phyloP scores from a whole-genome alignment of 2,888 invertebrate genomes.

The Nephrotoma appendiculata region DNA sequence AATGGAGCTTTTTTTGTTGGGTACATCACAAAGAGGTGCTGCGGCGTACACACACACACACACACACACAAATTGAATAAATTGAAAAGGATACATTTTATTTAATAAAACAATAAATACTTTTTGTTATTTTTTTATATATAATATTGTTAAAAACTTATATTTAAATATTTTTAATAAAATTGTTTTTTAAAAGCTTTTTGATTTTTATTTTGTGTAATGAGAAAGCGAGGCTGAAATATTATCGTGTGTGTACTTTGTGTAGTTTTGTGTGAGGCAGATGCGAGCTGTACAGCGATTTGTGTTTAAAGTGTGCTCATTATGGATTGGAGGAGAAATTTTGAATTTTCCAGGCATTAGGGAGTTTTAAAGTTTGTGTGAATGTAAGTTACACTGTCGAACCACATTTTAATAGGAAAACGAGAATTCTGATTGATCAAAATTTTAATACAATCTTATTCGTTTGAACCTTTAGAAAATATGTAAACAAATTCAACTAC shows the following conservation, averaged over 20 bases:
- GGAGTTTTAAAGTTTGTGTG: too few species aligned
- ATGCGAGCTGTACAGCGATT: not conserved
- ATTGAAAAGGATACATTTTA: constrained; percentile 13
- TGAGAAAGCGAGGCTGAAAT: not conserved
- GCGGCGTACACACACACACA: not conserved
- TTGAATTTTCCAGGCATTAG: too few species aligned
- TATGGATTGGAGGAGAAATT: too few species aligned
- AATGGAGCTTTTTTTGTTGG: not conserved
- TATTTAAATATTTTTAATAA: not conserved
- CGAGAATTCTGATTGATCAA: too few species aligned
- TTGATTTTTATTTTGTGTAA: not conserved
- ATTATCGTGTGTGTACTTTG: not conserved
- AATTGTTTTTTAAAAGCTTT: constrained; percentile 1
- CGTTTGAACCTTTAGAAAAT: too few species aligned
- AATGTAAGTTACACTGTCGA: too few species aligned
- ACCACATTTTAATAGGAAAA: too few species aligned
- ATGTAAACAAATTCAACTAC: too few species aligned
- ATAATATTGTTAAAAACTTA: not conserved
- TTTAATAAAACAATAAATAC: constrained; percentile 7
- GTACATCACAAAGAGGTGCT: not conserved
- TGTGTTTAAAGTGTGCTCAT: not conserved
- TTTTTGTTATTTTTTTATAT: not conserved
- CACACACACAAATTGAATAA: constrained; percentile 32
- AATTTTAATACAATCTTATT: too few species aligned
- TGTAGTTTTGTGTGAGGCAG: not conserved